phyloP scores from a whole-genome alignment of 2,888 invertebrate genomes.

The Mechanitis messenoides region DNA sequence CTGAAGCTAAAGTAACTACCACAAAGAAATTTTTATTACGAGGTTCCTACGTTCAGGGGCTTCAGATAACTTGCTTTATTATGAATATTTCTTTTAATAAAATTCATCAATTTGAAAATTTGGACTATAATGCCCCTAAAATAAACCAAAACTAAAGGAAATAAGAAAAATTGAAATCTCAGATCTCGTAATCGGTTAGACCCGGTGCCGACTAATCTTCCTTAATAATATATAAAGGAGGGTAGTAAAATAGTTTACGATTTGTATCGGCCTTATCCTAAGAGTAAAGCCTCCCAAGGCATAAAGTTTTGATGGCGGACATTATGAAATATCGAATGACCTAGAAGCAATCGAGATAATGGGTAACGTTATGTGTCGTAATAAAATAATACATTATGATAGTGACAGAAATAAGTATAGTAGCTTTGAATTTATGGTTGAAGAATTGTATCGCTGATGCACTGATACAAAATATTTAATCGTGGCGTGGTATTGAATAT shows the following conservation, averaged over 20 bases:
- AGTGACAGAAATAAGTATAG: slow-evolving; percentile 10
- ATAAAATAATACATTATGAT: slow-evolving; percentile 12
- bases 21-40: no score
- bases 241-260: slow-evolving; percentile 54
- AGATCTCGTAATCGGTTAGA: slow-evolving; percentile 29
- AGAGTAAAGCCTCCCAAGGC: slow-evolving; percentile 34
- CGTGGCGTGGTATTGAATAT: no score
- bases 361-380: slow-evolving; percentile 23
- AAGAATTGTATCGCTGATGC: not conserved
- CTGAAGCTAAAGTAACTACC: no score
- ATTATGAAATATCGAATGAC: slow-evolving; percentile 42
- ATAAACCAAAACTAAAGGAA: slow-evolving; percentile 12
- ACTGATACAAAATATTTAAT: no score
- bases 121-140: no score
- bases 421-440: not conserved
- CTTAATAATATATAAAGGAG: slow-evolving; percentile 38
- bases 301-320: slow-evolving; percentile 56
- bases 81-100: no score
- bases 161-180: slow-evolving; percentile 30
- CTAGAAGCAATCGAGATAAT: slow-evolving; percentile 41
- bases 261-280: slow-evolving; percentile 43
- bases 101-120: no score
- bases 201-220: slow-evolving; percentile 28
- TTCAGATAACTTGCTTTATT: no score
- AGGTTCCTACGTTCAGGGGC: no score